Percentiles rank a stretch among this genome's conserved stretches.
Evolutionary conservation across 2,888 invertebrate genomes (phyloP).

Genomic region (Calliopum simillimum): DNA sequence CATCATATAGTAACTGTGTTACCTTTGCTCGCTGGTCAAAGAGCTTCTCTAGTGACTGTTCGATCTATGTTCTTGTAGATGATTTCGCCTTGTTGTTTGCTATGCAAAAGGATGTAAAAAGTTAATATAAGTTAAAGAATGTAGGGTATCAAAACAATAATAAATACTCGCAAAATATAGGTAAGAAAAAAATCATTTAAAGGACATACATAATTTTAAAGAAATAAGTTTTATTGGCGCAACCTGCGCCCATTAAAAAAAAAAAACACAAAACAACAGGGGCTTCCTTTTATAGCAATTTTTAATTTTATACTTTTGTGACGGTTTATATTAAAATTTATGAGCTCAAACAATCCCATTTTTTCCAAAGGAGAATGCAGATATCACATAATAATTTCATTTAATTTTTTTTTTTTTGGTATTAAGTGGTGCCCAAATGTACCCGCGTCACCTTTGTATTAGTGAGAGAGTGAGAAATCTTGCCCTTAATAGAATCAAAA

Average conservation of each 20-base stretch:
- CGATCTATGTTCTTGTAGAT: too few relatives aligned
- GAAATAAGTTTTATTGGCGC: neutral
- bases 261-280: too few relatives aligned
- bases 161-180: neutral
- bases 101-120: too few relatives aligned
- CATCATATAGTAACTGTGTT: too few relatives aligned
- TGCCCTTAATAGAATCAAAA: too few relatives aligned
- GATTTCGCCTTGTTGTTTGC: too few relatives aligned
- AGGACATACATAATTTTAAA: neutral
- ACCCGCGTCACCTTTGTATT: neutral
- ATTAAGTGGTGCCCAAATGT: neutral
- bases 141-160: neutral
- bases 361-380: neutral
- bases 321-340: conserved; percentile 28
- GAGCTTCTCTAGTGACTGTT: too few relatives aligned
- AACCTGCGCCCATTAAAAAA: too few relatives aligned
- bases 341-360: neutral
- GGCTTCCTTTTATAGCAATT: neutral
- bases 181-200: neutral
- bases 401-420: neutral
- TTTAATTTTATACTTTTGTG: conserved; percentile 15
- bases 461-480: neutral
- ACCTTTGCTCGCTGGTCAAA: too few relatives aligned
- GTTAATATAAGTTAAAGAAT: neutral
- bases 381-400: conserved; percentile 6